Base-by-base conservation (phyloP, 2,888 invertebrate species). In the Eurytoma californica region DNA sequence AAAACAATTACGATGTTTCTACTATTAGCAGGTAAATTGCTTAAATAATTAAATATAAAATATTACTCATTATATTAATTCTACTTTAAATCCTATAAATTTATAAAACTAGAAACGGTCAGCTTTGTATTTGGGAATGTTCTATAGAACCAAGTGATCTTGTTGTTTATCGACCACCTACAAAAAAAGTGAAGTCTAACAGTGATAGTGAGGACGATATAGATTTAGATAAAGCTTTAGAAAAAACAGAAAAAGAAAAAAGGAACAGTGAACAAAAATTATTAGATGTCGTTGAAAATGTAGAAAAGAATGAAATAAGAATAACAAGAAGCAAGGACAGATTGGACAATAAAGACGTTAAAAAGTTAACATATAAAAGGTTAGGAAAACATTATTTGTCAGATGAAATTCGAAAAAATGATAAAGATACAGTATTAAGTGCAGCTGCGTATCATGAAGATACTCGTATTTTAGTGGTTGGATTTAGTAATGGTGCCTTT, bases 401-500 rank as follows among this genome's bases (percentile, higher is more conserved):
- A 0, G 94, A 96, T 83, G 93, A 94, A 47, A 93, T 94, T 0
- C 91, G 93, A 28, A 94, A 94, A 87, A 92, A 93, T 16, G 90
- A 93, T 83, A 91, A 91, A 63, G 92, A 93, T 82, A 94, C 94
- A 0, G 90, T 92, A 73, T 90, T 99, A 0, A 96, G 97, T 0
- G 93, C 97, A 0, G 95, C 95, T 0, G 94, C 95, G 65, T 99
- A 97, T 90, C 97, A 98, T 88, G 93, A 93, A 83, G 91, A 93
- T 1, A 94, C 94, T 0, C 95, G 94, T 88, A 93, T 99, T 83
- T 91, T 99, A 74, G 96, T 98, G 0, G 94, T 96, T 53, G 98
- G 97, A 9, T 99, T 97, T 89, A 95, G 95, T 18, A 96, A 94
- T 83, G 99, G 99, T 2, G 93, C 95, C 39, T 99, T 99, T 91